These are phyloP conservation scores for Ispidina picta DNA, from an alignment of 2,797 vertebrate species.

Conservation along the genomic window DNA sequence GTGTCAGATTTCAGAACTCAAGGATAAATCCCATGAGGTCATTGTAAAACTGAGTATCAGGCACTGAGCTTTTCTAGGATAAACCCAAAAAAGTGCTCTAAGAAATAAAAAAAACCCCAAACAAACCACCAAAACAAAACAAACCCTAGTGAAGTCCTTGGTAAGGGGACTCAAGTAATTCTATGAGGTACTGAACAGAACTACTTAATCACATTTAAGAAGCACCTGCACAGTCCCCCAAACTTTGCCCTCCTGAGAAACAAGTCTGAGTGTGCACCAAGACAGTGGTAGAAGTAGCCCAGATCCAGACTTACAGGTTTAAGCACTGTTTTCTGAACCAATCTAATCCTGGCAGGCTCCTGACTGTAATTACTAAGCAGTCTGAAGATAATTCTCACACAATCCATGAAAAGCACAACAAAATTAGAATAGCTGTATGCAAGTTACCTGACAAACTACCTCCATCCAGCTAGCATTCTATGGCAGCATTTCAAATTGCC, in stretches of 20 bases:
- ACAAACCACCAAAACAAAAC: background rate
- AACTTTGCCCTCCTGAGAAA: background rate
- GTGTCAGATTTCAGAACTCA: background rate
- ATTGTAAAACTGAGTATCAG: background rate
- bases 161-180: background rate
- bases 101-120: background rate
- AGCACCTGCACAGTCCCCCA: background rate
- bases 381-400: background rate
- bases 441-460: background rate
- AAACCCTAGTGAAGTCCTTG: background rate
- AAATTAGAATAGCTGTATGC: background rate
- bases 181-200: background rate
- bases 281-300: background rate
- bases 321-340: background rate
- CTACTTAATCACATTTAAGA: background rate
- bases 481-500: background rate
- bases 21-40: background rate
- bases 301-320: background rate
- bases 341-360: background rate
- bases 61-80: background rate
- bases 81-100: background rate
- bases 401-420: background rate
- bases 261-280: fast-evolving
- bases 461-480: background rate
- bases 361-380: background rate